These are phyloP conservation scores for Sceloporus undulatus DNA, from an alignment of 2,113 vertebrate genomes.

Conservation along the genomic window DNA sequence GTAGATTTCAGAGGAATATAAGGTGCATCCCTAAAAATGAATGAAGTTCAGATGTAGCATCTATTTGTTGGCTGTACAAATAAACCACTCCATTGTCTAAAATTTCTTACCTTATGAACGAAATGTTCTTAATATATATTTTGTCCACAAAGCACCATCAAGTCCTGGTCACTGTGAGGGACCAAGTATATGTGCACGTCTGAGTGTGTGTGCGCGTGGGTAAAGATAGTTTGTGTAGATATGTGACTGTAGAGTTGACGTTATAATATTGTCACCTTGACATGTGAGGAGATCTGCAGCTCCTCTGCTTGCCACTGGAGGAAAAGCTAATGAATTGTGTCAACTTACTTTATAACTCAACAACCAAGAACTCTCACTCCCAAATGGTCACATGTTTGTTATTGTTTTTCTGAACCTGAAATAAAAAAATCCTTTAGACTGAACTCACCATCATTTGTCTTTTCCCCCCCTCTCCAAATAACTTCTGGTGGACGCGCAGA, in stretches of 20 bases:
- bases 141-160: conserved; percentile 33
- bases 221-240: conserved; percentile 21
- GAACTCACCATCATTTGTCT: conserved; percentile 32
- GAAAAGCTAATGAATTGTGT: background rate
- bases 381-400: conserved; percentile 43
- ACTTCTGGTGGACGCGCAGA: background rate
- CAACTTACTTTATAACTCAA: conserved; percentile 27
- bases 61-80: conserved; percentile 1
- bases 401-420: conserved; percentile 60
- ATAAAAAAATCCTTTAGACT: conserved; percentile 59
- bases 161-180: conserved; percentile 31
- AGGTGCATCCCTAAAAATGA: background rate
- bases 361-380: conserved; percentile 27
- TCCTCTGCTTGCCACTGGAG: background rate
- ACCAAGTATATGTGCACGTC: background rate
- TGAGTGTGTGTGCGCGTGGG: background rate
- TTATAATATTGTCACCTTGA: conserved; percentile 9
- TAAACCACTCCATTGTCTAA: conserved; percentile 40
- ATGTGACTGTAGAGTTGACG: conserved; percentile 39
- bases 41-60: background rate
- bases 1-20: conserved; percentile 26
- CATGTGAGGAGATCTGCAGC: background rate
- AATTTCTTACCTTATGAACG: conserved; percentile 15
- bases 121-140: conserved; percentile 1
- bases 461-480: background rate